Evolutionary conservation across 1,140 invertebrate species (phyloP).

Genomic region (Rhyacophila brunnea): DNA sequence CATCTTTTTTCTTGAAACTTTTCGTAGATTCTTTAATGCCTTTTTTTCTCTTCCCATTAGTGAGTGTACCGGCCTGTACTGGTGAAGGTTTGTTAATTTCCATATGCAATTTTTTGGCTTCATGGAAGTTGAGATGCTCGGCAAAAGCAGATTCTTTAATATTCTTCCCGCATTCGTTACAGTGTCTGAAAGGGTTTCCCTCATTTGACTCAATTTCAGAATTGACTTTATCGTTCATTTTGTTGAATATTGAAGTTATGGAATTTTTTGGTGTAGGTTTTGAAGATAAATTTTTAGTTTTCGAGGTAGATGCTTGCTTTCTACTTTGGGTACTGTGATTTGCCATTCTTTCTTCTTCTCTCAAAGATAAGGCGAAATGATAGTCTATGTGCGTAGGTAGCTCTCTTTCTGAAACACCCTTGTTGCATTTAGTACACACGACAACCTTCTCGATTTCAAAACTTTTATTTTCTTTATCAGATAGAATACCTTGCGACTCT

Average conservation of each 20-base stretch:
- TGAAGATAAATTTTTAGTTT: constrained; percentile 4
- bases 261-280: too few species aligned
- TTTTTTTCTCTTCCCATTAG: constrained; percentile 32
- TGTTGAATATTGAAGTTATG: not conserved
- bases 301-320: constrained; percentile 19
- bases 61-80: not conserved
- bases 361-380: constrained; percentile 60
- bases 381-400: constrained; percentile 59
- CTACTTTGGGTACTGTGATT: constrained; percentile 17
- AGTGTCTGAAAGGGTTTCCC: constrained; percentile 46
- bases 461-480: not conserved
- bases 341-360: constrained; percentile 51
- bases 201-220: constrained; percentile 30
- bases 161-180: constrained; percentile 62
- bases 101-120: constrained; percentile 64
- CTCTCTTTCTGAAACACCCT: constrained; percentile 46
- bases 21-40: not conserved
- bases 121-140: constrained; percentile 71
- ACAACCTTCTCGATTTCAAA: constrained; percentile 9
- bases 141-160: constrained; percentile 57
- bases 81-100: constrained; percentile 39
- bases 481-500: not conserved
- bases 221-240: constrained; percentile 23
- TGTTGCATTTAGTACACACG: constrained; percentile 55
- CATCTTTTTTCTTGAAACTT: too few species aligned